Evolutionary conservation across 2,797 vertebrate genomes (phyloP).

Genomic region (Micropoecilia bifurca): DNA sequence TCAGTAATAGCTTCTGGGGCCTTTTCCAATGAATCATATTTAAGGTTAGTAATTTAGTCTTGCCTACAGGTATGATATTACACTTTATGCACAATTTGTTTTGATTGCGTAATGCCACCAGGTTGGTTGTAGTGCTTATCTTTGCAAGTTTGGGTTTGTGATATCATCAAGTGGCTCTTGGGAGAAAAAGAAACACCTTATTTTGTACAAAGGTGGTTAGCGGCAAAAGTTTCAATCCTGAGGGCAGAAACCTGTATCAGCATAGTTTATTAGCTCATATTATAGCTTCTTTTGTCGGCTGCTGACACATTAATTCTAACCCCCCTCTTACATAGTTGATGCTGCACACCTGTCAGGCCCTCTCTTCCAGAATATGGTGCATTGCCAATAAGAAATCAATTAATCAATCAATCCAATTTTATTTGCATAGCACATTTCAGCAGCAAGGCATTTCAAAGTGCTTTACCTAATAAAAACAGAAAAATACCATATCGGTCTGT

Average conservation of each 20-base stretch:
- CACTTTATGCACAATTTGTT: not conserved
- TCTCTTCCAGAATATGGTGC: not conserved
- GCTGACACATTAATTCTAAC: slow-evolving; percentile 21
- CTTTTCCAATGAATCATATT: not conserved
- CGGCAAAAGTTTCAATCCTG: slow-evolving; percentile 36
- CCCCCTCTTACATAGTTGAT: not conserved
- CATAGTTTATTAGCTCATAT: slow-evolving; percentile 33
- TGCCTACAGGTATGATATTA: slow-evolving; percentile 3
- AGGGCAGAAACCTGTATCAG: slow-evolving; percentile 45
- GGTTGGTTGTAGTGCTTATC: slow-evolving; percentile 16
- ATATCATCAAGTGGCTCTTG: slow-evolving; percentile 22
- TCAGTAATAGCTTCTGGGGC: not conserved
- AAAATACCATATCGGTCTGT: not conserved
- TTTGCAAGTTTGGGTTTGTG: slow-evolving; percentile 38
- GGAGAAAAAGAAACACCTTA: slow-evolving; percentile 30
- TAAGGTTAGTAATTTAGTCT: not conserved
- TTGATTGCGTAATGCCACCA: not conserved
- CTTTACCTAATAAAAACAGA: too few species aligned
- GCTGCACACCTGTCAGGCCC: slow-evolving; percentile 25
- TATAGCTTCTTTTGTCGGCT: slow-evolving; percentile 53
- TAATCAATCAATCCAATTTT: not conserved
- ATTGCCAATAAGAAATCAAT: not conserved
- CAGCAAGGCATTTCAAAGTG: too few species aligned
- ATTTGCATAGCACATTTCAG: too few species aligned
- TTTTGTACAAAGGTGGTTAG: slow-evolving; percentile 21